These are phyloP conservation scores for Onchidella celtica DNA, from an alignment of 2,888 invertebrate species.

Conservation along the genomic window DNA sequence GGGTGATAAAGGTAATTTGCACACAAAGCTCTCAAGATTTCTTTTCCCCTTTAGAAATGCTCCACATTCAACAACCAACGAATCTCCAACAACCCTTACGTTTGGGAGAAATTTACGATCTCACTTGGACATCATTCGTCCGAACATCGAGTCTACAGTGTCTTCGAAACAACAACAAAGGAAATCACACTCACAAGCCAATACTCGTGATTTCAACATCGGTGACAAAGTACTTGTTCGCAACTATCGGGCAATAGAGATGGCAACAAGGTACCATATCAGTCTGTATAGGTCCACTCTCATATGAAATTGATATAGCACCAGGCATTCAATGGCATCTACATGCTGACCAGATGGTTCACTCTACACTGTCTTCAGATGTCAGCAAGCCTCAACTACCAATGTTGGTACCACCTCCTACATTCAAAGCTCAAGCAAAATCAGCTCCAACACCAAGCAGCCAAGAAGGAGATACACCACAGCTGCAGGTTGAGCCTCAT, in stretches of 20 bases:
- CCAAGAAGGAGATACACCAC: background rate
- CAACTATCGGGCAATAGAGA: slow-evolving; percentile 3
- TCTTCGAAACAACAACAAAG: background rate
- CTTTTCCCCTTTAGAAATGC: background rate
- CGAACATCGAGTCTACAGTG: background rate
- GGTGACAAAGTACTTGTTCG: slow-evolving; percentile 17
- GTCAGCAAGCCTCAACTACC: background rate
- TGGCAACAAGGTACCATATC: slow-evolving; percentile 27
- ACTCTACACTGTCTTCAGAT: background rate
- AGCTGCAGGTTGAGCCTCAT: slow-evolving; percentile 4
- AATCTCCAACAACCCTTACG: slow-evolving; percentile 3
- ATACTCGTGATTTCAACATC: background rate
- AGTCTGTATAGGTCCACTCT: background rate
- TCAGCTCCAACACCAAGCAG: background rate
- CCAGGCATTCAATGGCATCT: background rate
- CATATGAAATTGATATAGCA: slow-evolving; percentile 3
- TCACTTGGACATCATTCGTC: background rate
- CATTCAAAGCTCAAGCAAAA: background rate
- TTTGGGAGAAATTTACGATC: background rate
- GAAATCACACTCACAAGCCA: background rate
- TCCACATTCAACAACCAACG: background rate
- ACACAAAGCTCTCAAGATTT: background rate
- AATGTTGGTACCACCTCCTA: background rate
- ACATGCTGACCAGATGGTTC: background rate
- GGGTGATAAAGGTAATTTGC: slow-evolving; percentile 6